These are phyloP conservation scores for Pimephales promelas DNA, from an alignment of 2,113 vertebrate species.

Conservation along the genomic window DNA sequence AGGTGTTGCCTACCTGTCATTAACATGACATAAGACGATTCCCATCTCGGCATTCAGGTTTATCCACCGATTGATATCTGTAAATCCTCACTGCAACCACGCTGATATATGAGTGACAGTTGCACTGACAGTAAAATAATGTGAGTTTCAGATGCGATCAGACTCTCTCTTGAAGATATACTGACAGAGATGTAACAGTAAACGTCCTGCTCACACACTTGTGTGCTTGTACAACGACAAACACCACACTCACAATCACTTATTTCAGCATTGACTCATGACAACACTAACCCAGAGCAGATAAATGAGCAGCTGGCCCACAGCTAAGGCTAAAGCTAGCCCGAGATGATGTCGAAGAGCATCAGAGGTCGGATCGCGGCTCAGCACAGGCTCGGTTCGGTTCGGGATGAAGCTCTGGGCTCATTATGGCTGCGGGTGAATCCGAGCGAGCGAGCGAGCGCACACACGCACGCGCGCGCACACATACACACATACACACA, in stretches of 20 bases:
- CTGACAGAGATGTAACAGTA: background rate
- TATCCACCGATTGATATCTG: background rate
- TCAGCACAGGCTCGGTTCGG: background rate
- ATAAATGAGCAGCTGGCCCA: background rate
- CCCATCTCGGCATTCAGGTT: background rate
- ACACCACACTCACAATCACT: background rate
- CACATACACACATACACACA: background rate
- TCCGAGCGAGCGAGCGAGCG: background rate
- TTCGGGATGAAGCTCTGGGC: slow-evolving; percentile 20
- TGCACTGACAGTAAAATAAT: background rate
- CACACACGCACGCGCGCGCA: background rate
- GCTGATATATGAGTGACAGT: background rate
- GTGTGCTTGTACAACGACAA: background rate
- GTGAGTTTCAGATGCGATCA: background rate
- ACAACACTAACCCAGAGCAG: background rate
- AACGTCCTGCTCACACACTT: background rate
- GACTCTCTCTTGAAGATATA: background rate
- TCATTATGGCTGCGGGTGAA: slow-evolving; percentile 27
- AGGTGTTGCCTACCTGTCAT: background rate
- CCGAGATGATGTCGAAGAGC: background rate
- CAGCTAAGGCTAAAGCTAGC: background rate
- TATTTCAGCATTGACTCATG: background rate
- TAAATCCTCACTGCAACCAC: no score
- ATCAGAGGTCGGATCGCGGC: background rate
- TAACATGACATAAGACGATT: background rate